phyloP scores from a whole-genome alignment of 2,797 vertebrate species.

The Calcarius lapponicus region DNA sequence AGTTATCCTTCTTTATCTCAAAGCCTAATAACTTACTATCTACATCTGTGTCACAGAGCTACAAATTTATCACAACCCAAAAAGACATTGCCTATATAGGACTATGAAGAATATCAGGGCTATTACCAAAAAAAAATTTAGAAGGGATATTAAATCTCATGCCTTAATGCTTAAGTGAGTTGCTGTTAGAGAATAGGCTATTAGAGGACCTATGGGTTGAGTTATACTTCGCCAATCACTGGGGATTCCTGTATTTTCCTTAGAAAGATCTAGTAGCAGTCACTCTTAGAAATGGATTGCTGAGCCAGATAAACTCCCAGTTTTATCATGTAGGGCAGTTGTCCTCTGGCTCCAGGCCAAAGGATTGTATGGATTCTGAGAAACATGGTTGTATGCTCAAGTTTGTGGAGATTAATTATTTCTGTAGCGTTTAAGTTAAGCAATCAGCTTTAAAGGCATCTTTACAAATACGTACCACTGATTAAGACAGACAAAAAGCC shows the following conservation, averaged over 20 bases:
- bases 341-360: background rate
- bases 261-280: background rate
- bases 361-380: background rate
- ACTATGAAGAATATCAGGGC: background rate
- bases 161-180: constrained; percentile 17
- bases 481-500: constrained; percentile 24
- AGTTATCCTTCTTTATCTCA: background rate
- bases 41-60: background rate
- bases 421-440: constrained; percentile 14
- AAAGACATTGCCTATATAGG: background rate
- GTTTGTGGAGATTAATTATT: constrained; percentile 16
- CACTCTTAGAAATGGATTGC: background rate
- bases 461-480: background rate
- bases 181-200: background rate
- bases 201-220: background rate
- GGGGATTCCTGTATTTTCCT: background rate
- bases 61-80: background rate
- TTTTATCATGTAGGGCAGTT: background rate
- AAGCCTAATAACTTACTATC: background rate
- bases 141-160: constrained; percentile 20
- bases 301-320: background rate
- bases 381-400: background rate
- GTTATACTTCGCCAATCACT: background rate
- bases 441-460: constrained; percentile 7
- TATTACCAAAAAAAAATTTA: background rate